Conservation (phyloP, 2,113 vertebrate species). For the Thymallus thymallus region DNA sequence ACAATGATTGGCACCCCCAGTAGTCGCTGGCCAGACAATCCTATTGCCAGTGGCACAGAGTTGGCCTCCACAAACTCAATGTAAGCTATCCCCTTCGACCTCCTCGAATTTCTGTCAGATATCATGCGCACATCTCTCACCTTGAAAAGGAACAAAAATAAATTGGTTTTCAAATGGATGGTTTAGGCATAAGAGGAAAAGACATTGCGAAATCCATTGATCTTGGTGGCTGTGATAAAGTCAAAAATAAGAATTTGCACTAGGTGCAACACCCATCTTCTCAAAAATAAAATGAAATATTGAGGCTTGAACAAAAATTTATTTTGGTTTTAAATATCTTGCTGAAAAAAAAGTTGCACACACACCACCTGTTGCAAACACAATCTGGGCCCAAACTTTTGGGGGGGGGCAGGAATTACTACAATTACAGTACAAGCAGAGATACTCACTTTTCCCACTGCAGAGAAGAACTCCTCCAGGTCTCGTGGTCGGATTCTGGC, state of each 20-base stretch:
- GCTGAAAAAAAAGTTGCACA: too few relatives aligned
- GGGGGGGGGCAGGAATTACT: neutral
- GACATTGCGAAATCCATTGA: neutral
- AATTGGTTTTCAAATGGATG: too few relatives aligned
- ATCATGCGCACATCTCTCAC: constrained; percentile 97
- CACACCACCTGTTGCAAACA: too few relatives aligned
- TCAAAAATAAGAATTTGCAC: too few relatives aligned
- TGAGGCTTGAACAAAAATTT: too few relatives aligned
- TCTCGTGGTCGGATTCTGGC: constrained; percentile 93
- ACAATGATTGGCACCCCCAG: constrained; percentile 97
- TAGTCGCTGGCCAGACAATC: constrained; percentile 92
- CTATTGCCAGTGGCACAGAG: constrained; percentile 96
- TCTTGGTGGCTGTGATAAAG: neutral
- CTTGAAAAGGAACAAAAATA: constrained; percentile 54
- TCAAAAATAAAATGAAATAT: too few relatives aligned
- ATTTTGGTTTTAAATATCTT: too few relatives aligned
- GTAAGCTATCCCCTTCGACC: constrained; percentile 97
- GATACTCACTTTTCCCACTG: constrained; percentile 88
- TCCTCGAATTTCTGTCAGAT: constrained; percentile 94
- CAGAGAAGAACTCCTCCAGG: constrained; percentile 97
- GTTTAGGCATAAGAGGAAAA: neutral
- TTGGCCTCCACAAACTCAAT: constrained; percentile 94
- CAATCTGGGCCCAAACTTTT: neutral
- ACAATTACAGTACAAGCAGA: too few relatives aligned
- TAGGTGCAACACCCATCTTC: too few relatives aligned